Base-by-base conservation (phyloP, 2,888 invertebrate species). In the Agriopis marginaria region DNA sequence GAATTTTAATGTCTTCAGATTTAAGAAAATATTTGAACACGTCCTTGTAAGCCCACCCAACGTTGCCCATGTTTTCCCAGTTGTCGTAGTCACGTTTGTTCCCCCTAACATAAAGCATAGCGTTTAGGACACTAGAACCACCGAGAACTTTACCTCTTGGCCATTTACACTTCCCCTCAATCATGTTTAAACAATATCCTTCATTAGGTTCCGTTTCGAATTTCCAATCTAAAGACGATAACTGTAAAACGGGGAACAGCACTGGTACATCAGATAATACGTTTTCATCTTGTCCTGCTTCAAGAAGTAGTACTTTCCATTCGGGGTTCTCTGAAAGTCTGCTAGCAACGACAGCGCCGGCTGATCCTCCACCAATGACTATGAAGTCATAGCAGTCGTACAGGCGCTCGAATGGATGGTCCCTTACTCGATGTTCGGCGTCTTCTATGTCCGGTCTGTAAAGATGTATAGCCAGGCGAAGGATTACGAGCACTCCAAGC, bases 101-200 rank as follows among this genome's bases (percentile, higher is more conserved):
- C 0, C 98, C 98, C 64, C 98, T 93, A 0, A 98, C 94, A 81
- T 98, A 98, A 69, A 98, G 93, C 98, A 99, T 98, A 17, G 98
- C 98, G 85, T 98, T 98, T 3, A 98, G 89, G 0, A 97, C 97
- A 80, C 98, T 97, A 12, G 96, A 96, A 0, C 98, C 98, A 32
- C 97, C 97, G 23, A 97, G 91, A 7, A 97, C 96, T 91, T 97
- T 97, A 0, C 97, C 98, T 40, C 98, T 95, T 0, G 97, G 97
- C 97, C 97, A 97, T 75, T 95, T 96, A 79, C 97, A 97, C 63
- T 93, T 89, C 8, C 91, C 93, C 51, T 95, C 95, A 50, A 95
- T 89, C 96, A 97, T 96, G 44, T 95, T 95, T 76, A 96, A 91
- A 79, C 97, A 97, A 76, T 96, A 97, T 9, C 89, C 87, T 39